Conservation (phyloP, 2,888 invertebrate genomes). For the Rhamphomyia laevipes region DNA sequence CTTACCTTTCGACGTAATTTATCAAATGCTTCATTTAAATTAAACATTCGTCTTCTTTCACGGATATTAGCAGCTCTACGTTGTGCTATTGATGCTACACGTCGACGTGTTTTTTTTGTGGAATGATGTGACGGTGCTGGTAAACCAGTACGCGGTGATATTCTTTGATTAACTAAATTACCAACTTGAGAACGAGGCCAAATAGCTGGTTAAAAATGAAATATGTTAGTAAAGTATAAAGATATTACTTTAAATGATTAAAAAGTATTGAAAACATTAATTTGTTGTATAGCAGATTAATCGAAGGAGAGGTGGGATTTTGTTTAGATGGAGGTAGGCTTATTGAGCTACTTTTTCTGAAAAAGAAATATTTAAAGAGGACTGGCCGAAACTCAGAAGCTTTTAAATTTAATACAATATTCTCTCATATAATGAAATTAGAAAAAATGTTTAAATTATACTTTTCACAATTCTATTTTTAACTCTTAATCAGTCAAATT, state of each 20-base stretch:
- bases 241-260: too few species aligned
- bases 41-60: slow-evolving; percentile 88
- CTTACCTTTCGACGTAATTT: slow-evolving; percentile 72
- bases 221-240: background rate
- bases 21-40: slow-evolving; percentile 92
- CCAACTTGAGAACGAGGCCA: slow-evolving; percentile 48
- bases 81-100: slow-evolving; percentile 84
- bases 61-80: slow-evolving; percentile 85
- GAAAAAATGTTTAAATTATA: too few species aligned
- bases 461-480: too few species aligned
- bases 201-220: slow-evolving; percentile 25
- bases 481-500: too few species aligned
- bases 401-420: too few species aligned
- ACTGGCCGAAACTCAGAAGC: too few species aligned
- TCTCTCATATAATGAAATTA: too few species aligned
- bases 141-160: slow-evolving; percentile 24
- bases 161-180: slow-evolving; percentile 34
- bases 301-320: too few species aligned
- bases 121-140: slow-evolving; percentile 30
- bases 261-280: background rate
- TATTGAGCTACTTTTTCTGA: too few species aligned
- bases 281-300: background rate
- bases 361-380: too few species aligned
- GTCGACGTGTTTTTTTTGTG: slow-evolving; percentile 68
- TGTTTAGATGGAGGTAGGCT: too few species aligned